Conservation (phyloP, 2,797 vertebrate species). For the Pangasius macronema region DNA sequence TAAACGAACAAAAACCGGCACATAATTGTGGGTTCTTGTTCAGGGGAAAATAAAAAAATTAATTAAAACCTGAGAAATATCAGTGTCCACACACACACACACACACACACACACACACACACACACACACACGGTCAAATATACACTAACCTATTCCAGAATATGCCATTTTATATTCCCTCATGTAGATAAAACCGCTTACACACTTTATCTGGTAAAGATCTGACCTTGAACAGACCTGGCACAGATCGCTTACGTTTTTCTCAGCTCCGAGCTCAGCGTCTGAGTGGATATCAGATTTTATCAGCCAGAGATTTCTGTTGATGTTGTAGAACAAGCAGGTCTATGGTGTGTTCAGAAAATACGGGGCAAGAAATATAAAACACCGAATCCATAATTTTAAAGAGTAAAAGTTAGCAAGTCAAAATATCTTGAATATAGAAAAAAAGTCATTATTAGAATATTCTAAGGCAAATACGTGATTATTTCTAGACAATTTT, state of each 20-base stretch:
- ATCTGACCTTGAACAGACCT: conserved; percentile 20
- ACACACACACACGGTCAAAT: background rate
- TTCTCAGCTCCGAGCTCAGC: conserved; percentile 9
- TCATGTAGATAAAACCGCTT: conserved; percentile 8
- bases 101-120: background rate
- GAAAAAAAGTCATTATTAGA: too few relatives aligned
- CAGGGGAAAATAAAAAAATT: background rate
- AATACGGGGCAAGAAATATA: background rate
- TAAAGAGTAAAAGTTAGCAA: background rate
- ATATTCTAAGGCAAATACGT: background rate
- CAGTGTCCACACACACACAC: background rate
- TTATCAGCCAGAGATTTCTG: conserved; percentile 25
- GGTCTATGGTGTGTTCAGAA: conserved; percentile 2
- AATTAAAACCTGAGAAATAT: background rate
- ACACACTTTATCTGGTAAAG: conserved; percentile 27
- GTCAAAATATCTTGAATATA: too few relatives aligned
- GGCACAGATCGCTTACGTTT: conserved; percentile 14
- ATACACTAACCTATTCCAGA: background rate
- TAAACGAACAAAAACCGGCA: background rate
- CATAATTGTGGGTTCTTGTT: background rate
- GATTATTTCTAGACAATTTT: background rate
- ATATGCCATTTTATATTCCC: conserved; percentile 28
- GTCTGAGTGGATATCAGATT: conserved; percentile 35
- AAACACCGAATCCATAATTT: background rate
- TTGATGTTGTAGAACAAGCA: conserved; percentile 23